A percentile compares a stretch with the other conserved stretches of the same genome.
Conservation (phyloP, 2,797 vertebrate species). For the Zalophus californianus region DNA sequence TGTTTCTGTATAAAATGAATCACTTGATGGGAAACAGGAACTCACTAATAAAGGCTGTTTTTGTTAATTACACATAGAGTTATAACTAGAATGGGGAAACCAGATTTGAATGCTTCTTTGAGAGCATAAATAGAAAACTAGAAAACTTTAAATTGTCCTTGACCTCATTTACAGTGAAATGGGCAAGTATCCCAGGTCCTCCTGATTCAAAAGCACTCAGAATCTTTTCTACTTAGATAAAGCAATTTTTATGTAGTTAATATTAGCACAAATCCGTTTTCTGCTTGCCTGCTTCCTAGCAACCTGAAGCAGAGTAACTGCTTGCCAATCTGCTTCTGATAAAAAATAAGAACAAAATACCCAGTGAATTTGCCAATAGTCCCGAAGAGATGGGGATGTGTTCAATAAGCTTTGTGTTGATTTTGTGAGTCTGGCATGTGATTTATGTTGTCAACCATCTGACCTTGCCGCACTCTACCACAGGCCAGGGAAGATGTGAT, state of each 20-base stretch:
- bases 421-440: not conserved
- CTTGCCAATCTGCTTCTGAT: constrained; percentile 84
- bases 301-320: constrained; percentile 83
- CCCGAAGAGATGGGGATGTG: not conserved
- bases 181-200: not conserved
- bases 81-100: constrained; percentile 26
- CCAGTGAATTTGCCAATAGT: constrained; percentile 73
- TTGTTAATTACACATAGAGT: not conserved
- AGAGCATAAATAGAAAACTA: constrained; percentile 5
- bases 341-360: constrained; percentile 72
- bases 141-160: not conserved
- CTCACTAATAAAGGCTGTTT: constrained; percentile 12
- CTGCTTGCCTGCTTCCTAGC: constrained; percentile 84
- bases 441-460: constrained; percentile 67
- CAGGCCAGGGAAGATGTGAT: constrained; percentile 98
- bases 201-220: not conserved
- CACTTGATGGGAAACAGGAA: constrained; percentile 67
- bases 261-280: constrained; percentile 82
- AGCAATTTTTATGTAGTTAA: constrained; percentile 82
- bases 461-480: constrained; percentile 79
- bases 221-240: constrained; percentile 68
- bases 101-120: not conserved
- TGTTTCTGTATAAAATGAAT: constrained; percentile 66
- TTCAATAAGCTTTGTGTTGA: constrained; percentile 45
- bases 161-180: not conserved